Evolutionary conservation across 2,888 invertebrate species (phyloP), one percentile per base, ranked within the genome.

Genomic region (Ephialtes manifestator): DNA sequence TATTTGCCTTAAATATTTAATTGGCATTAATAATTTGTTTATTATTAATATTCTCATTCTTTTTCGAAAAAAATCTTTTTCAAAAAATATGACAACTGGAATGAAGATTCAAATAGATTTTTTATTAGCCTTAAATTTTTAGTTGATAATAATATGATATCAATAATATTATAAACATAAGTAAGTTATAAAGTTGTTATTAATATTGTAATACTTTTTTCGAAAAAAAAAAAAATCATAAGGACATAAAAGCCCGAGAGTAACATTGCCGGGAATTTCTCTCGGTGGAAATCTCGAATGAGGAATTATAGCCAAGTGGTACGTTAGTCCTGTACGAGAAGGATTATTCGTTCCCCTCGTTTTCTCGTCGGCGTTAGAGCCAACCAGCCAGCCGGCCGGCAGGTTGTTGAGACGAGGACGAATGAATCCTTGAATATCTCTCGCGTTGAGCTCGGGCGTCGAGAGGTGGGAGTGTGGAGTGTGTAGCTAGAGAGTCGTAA

Each of bases 341-440:
- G 84, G 84, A 84, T 84, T 75, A 84, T 68, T 74, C 77, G 77
- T 68, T 76, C 18, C 39, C 28, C 72, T 74, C 74, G 84, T 70
- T 81, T 65, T 63, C 74, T 81, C 75, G 76, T 71, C 76, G 51
- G 7, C 53, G 51, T 35, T 31, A 11, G 11, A 46, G n/a, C 10
- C 8, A 39, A 39, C 39, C 8, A 39, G 39, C 39, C 39, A 10
- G 39, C 39, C 39, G 46, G 18, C n/a, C 63, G 81, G 84, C 84
- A 84, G 84, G 84, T 81, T 84, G 84, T 81, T 75, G 84, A 81
- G 77, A 81, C 81, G 84, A 81, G 78, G 78, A 81, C 84, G 84
- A 84, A 84, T 84, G 81, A 84, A 84, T 84, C 77, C 84, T 84
- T 53, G 81, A 74, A 81, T 84, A 81, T 81, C 39, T 65, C 65